These are phyloP conservation scores for Tridacna gigas DNA, from an alignment of 2,888 invertebrate genomes.

Conservation along the genomic window DNA sequence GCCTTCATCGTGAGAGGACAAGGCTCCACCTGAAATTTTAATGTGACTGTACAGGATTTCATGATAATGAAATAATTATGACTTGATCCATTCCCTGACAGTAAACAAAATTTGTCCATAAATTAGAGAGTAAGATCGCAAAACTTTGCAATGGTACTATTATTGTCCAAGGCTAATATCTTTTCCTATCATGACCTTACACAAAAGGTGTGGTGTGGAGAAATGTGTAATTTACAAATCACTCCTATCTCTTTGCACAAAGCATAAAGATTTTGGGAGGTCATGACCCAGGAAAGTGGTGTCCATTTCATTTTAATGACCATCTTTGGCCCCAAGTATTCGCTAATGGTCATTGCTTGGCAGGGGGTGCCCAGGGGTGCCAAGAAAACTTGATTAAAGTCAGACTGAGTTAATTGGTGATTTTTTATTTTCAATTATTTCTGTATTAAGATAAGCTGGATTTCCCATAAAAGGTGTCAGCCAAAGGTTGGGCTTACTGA, in stretches of 20 bases:
- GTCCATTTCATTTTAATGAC: conserved; percentile 71
- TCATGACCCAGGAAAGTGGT: conserved; percentile 66
- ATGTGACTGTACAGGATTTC: background rate
- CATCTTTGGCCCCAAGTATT: conserved; percentile 52
- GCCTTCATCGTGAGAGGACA: no score
- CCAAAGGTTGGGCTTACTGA: conserved; percentile 12
- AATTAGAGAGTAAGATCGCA: conserved; percentile 9
- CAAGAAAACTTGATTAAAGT: conserved; percentile 45
- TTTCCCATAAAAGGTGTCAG: conserved; percentile 29
- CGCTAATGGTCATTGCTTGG: conserved; percentile 49
- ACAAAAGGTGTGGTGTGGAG: conserved; percentile 22
- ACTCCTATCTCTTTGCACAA: conserved; percentile 11
- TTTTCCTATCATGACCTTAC: conserved; percentile 17
- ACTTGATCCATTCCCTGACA: background rate
- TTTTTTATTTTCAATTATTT: conserved; percentile 56
- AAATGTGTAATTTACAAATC: conserved; percentile 40
- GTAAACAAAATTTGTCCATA: background rate
- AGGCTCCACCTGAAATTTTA: background rate
- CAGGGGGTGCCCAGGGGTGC: conserved; percentile 56
- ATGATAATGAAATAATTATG: background rate
- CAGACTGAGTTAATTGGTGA: conserved; percentile 54
- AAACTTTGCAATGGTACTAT: no score
- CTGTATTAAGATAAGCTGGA: conserved; percentile 27
- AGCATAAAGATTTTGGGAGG: conserved; percentile 48
- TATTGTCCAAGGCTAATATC: background rate